These are phyloP conservation scores for Cyclura pinguis DNA, from an alignment of 2,797 vertebrate species.

Conservation along the genomic window DNA sequence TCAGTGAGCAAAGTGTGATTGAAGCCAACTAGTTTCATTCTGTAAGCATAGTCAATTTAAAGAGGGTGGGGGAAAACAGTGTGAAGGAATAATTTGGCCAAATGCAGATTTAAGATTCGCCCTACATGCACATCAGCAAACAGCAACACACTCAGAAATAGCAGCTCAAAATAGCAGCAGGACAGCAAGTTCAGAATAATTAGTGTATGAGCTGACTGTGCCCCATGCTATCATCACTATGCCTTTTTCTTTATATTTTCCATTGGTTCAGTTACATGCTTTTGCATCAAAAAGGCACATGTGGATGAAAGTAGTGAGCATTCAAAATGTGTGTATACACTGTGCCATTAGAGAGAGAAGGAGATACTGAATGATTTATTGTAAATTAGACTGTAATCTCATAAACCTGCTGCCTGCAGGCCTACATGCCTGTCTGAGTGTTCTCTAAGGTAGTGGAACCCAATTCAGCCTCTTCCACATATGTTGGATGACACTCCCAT, in stretches of 20 bases:
- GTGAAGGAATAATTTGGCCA: slow-evolving; percentile 44
- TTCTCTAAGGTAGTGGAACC: slow-evolving; percentile 27
- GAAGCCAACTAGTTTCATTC: slow-evolving; percentile 27
- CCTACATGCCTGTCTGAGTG: slow-evolving; percentile 47
- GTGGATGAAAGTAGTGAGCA: slow-evolving; percentile 67
- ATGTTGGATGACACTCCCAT: background rate
- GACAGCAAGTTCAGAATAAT: slow-evolving; percentile 37
- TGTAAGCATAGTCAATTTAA: background rate
- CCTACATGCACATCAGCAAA: fast-evolving
- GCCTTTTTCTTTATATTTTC: background rate
- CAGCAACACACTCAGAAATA: background rate
- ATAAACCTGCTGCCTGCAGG: slow-evolving; percentile 78
- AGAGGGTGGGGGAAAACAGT: slow-evolving; percentile 13
- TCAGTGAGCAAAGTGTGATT: slow-evolving; percentile 1
- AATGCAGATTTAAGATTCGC: slow-evolving; percentile 41
- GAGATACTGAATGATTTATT: slow-evolving; percentile 82
- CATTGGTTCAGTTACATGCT: slow-evolving; percentile 11
- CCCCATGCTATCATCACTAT: background rate
- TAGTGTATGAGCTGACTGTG: background rate
- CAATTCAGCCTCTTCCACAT: background rate
- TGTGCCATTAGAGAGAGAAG: slow-evolving; percentile 64
- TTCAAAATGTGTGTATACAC: slow-evolving; percentile 74
- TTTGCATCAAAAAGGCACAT: slow-evolving; percentile 48
- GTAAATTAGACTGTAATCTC: slow-evolving; percentile 81
- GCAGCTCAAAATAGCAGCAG: background rate